Conservation (phyloP, 2,888 invertebrate species). For the Nomada fabriciana region DNA sequence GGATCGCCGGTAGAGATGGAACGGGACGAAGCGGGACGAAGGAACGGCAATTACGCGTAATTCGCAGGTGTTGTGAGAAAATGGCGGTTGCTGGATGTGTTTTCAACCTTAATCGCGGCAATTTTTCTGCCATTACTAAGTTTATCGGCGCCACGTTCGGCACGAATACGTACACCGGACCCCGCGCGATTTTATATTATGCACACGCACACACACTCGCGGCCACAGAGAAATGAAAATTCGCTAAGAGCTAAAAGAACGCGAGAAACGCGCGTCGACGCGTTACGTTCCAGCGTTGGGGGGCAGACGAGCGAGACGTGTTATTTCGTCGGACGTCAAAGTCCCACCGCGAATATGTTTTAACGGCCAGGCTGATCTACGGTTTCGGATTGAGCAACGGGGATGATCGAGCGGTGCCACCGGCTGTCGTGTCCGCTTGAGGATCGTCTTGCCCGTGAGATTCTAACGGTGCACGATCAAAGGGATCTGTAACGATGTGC, state of each 20-base stretch:
- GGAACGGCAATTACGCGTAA: slow-evolving; percentile 82
- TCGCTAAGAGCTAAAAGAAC: background rate
- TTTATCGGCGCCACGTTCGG: slow-evolving; percentile 69
- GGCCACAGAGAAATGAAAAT: background rate
- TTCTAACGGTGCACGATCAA: slow-evolving; percentile 3
- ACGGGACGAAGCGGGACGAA: slow-evolving; percentile 53
- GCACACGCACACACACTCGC: background rate
- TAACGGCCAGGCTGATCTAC: slow-evolving; percentile 11
- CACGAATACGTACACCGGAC: slow-evolving; percentile 55
- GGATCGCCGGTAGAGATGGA: slow-evolving; percentile 72
- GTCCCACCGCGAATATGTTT: background rate
- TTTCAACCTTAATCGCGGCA: slow-evolving; percentile 82
- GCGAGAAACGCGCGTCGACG: slow-evolving; percentile 22
- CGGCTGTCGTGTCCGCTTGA: slow-evolving; percentile 5
- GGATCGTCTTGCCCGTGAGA: background rate
- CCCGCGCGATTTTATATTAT: slow-evolving; percentile 62
- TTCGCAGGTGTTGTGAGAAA: slow-evolving; percentile 83
- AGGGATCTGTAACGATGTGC: background rate
- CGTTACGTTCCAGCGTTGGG: slow-evolving; percentile 5
- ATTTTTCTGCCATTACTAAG: slow-evolving; percentile 82
- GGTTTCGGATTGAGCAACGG: slow-evolving; percentile 5
- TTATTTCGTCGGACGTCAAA: slow-evolving; percentile 10
- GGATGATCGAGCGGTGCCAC: slow-evolving; percentile 25
- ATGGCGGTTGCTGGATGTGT: slow-evolving; percentile 81
- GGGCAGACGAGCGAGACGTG: slow-evolving; percentile 20